Conservation (phyloP, 2,888 invertebrate genomes). For the Electrophaes corylata region DNA sequence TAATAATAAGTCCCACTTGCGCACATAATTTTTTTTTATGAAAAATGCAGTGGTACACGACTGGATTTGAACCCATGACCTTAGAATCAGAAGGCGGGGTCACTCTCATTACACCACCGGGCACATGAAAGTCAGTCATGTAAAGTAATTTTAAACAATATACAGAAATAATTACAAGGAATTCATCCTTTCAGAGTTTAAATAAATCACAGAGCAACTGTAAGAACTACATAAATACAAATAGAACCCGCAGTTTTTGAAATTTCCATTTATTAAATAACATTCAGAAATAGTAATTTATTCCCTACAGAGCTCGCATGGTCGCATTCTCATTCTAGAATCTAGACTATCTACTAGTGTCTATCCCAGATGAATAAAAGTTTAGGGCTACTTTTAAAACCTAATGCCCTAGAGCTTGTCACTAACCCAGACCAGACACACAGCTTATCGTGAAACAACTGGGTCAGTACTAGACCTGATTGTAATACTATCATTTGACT, state of each 20-base stretch:
- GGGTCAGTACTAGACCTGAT: background rate
- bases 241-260: background rate
- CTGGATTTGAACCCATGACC: too few species aligned
- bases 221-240: background rate
- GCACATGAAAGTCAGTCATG: too few species aligned
- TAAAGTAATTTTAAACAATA: too few species aligned
- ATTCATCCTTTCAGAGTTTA: too few species aligned
- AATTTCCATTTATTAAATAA: constrained; percentile 3
- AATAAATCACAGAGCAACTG: background rate
- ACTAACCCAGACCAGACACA: background rate
- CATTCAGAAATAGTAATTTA: background rate
- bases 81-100: too few species aligned
- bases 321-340: background rate
- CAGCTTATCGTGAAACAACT: background rate
- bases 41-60: too few species aligned
- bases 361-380: constrained; percentile 1
- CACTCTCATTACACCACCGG: too few species aligned
- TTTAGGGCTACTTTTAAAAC: constrained; percentile 10
- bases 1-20: too few species aligned
- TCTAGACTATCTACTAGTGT: background rate
- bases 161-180: too few species aligned
- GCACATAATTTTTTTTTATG: too few species aligned
- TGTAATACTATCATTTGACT: too few species aligned
- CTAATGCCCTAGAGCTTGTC: constrained; percentile 6
- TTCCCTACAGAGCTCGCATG: constrained; percentile 7